Evolutionary conservation across 2,113 vertebrate genomes (phyloP).

Genomic region (Bos taurus): DNA sequence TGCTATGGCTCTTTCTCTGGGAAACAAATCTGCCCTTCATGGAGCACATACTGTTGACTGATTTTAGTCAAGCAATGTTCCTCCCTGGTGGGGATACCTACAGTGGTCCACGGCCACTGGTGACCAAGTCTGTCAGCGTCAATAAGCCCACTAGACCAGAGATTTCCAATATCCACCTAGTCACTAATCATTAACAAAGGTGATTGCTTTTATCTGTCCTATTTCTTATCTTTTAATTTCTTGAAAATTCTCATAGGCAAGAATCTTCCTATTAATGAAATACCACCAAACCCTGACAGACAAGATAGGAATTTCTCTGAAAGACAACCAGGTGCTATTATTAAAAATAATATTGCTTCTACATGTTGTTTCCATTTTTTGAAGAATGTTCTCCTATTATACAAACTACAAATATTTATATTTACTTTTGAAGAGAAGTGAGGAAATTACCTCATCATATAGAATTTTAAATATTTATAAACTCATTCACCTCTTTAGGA

Average conservation of each 20-base stretch:
- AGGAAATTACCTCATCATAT: background rate
- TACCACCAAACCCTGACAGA: background rate
- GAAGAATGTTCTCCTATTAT: background rate
- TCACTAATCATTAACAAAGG: background rate
- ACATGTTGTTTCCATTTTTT: background rate
- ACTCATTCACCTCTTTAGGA: background rate
- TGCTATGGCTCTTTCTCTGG: background rate
- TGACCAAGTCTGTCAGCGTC: background rate
- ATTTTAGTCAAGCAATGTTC: background rate
- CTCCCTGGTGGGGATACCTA: too few species aligned
- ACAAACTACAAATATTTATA: background rate
- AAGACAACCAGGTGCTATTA: background rate
- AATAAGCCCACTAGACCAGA: background rate
- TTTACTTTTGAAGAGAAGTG: background rate
- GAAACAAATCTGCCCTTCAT: background rate
- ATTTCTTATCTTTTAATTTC: background rate
- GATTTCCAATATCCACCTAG: background rate
- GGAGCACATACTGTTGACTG: too few species aligned
- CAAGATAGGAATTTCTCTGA: background rate
- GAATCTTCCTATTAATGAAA: background rate
- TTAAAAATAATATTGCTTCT: background rate
- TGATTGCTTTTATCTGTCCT: background rate
- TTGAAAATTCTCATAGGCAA: background rate
- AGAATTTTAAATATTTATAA: conserved; percentile 34
- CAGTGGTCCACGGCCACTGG: background rate